Base-by-base conservation (phyloP, 2,113 vertebrate species). In the Alaudala cheleensis region DNA sequence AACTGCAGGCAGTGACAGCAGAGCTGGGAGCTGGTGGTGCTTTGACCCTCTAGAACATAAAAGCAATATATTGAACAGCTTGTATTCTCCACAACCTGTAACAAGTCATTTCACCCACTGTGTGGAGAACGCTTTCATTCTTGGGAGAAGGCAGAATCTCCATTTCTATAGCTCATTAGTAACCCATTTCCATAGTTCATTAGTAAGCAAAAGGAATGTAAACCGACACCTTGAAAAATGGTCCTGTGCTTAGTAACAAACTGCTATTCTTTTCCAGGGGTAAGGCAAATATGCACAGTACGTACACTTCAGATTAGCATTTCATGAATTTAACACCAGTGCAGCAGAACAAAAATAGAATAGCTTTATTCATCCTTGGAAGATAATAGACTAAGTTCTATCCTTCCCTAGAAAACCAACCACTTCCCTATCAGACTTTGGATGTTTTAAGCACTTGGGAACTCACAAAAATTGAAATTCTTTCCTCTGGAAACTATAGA, bases 171-270 rank as follows among this genome's bases (percentile, higher is more conserved):
- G 71, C 83, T 95, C 92, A 94, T 97, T 94, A 97, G 91, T 86
- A 97, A 92, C 64, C 91, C 67, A 95, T 96, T 96, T 96, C 88
- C 91, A 95, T 95, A 95, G 95, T 51, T 93, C 94, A 96, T 94
- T 90, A 95, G 90, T 80, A 92, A 94, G 85, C 90, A 94, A 93
- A 90, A 94, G 87, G 64, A 92, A 96, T 64, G 80, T 74, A 96
- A 94, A 81, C 94, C 0, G 14, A 92, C 81, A 95, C 57, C 81
- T 87, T 84, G 87, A 96, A 93, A 94, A 93, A 96, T 64, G 62
- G 86, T 66, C 74, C 94, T 90, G 51, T 83, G 65, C 81, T 90
- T 88, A 80, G 81, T 88, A 95, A 95, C 82, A 95, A 86, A 92
- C 91, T 82, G 77, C 62, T 58, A 8, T 66, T 86, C 54, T 74